Evolutionary conservation across 2,113 vertebrate species (phyloP).

Genomic region (Smithornis capensis): DNA sequence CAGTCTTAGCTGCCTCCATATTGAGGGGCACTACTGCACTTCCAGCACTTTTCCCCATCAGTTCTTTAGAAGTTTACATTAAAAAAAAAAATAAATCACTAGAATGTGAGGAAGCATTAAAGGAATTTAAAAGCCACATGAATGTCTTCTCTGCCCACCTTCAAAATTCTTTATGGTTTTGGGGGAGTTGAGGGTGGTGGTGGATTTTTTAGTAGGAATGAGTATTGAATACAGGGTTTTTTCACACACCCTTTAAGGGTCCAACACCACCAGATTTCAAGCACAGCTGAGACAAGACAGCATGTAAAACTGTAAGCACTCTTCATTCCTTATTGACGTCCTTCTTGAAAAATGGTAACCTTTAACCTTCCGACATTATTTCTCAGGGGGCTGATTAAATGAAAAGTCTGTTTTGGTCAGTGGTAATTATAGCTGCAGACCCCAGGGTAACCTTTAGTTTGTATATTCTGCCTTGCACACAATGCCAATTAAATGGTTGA

Average conservation of each 20-base stretch:
- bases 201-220: not conserved
- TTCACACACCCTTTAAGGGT: not conserved
- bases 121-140: not conserved
- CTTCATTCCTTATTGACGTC: not conserved
- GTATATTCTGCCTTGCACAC: not conserved
- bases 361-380: conserved; percentile 25
- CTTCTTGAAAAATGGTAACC: conserved; percentile 12
- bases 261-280: not conserved
- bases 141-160: not conserved
- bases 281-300: not conserved
- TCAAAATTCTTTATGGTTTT: not conserved
- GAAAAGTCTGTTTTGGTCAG: conserved; percentile 4
- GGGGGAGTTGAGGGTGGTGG: not conserved
- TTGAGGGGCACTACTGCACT: not conserved
- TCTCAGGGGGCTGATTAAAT: conserved; percentile 15
- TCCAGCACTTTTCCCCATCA: not conserved
- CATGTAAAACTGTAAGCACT: not conserved
- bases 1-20: not conserved
- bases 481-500: conserved; percentile 24
- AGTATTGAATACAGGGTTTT: not conserved
- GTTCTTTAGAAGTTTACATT: not conserved
- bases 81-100: not conserved
- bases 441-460: conserved; percentile 16
- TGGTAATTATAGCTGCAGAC: not conserved
- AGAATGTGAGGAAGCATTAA: not conserved